These are phyloP conservation scores for Elaphurus davidianus DNA, from an alignment of 2,113 vertebrate genomes.

Conservation along the genomic window DNA sequence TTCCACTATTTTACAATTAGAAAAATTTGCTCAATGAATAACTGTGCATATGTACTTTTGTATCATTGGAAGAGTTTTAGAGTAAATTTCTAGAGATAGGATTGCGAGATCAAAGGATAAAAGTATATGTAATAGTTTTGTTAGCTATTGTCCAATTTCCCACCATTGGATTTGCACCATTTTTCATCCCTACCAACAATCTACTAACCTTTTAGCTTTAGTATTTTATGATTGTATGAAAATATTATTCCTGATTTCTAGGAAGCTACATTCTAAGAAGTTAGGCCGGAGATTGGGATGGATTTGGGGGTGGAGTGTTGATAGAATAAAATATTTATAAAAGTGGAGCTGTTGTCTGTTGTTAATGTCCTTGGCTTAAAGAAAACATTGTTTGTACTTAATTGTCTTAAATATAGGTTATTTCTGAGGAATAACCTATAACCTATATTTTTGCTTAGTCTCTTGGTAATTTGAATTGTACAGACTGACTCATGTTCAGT, in stretches of 20 bases:
- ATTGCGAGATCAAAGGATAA: not conserved
- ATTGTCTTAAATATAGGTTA: not conserved
- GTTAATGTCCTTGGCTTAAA: not conserved
- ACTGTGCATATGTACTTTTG: not conserved
- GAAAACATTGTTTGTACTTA: not conserved
- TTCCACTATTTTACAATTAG: not conserved
- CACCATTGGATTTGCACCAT: not conserved
- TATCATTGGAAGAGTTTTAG: not conserved
- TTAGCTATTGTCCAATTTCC: not conserved
- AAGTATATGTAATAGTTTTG: not conserved
- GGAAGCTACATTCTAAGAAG: constrained; percentile 9
- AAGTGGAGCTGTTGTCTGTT: not conserved
- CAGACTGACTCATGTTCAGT: not conserved
- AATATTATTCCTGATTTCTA: not conserved
- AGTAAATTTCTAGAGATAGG: not conserved
- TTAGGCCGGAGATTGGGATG: not conserved
- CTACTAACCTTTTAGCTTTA: not conserved
- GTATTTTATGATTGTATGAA: constrained; percentile 4
- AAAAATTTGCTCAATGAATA: not conserved
- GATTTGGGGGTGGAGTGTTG: not conserved
- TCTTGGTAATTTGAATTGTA: not conserved
- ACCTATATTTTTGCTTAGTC: not conserved
- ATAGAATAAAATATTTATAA: not conserved
- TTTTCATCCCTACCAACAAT: not conserved
- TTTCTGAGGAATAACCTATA: constrained; percentile 1